Percentiles rank a stretch among this genome's conserved stretches.
phyloP scores from a whole-genome alignment of 1,140 invertebrate species.

The Orussus abietinus region DNA sequence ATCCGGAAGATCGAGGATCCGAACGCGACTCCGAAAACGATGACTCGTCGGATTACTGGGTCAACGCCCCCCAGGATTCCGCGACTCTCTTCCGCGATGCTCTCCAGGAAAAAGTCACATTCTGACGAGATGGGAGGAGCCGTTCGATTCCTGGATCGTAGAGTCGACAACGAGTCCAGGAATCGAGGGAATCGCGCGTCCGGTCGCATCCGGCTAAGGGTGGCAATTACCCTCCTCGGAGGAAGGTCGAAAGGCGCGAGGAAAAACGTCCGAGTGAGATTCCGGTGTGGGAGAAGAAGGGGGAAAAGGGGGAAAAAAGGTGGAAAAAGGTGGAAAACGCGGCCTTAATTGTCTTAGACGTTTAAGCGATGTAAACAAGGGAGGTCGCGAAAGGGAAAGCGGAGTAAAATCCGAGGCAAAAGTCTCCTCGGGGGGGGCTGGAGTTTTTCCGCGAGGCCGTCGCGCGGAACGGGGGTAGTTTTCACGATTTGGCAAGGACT shows the following conservation, averaged over 20 bases:
- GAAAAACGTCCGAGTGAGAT: not conserved
- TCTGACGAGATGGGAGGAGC: no score
- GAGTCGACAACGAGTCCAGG: no score
- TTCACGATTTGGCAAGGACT: constrained; percentile 45
- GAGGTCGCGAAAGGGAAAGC: constrained; percentile 45
- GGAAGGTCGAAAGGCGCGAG: not conserved
- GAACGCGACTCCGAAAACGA: no score
- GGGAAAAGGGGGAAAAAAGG: not conserved
- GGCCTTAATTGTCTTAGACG: constrained; percentile 43
- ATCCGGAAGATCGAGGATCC: no score
- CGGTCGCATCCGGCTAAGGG: no score
- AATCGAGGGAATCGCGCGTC: no score
- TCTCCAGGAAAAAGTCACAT: no score
- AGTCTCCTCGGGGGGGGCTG: constrained; percentile 23
- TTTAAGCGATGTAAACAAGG: constrained; percentile 41
- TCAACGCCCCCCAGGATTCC: no score
- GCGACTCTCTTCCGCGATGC: no score
- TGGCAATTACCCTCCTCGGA: no score
- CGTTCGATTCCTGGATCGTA: no score
- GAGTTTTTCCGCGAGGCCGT: constrained; percentile 24
- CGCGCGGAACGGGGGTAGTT: constrained; percentile 20
- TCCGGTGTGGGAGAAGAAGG: not conserved
- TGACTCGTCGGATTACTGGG: no score
- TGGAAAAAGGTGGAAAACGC: constrained; percentile 17
- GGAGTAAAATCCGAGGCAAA: constrained; percentile 38